phyloP scores from a whole-genome alignment of 1,140 invertebrate species.

The Drosophila micromelanica region DNA sequence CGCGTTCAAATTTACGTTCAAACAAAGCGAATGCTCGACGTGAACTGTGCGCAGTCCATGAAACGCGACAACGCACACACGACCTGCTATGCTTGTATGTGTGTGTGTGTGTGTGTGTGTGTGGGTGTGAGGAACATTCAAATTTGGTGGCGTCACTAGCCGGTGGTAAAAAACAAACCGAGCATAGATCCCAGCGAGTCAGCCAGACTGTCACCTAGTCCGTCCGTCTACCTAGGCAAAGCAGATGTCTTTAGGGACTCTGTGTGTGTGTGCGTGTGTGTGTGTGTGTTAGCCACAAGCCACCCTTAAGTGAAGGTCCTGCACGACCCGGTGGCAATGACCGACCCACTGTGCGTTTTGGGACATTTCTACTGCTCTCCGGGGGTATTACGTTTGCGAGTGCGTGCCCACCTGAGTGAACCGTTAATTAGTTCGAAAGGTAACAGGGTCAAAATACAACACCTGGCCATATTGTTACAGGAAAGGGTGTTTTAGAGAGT shows the following conservation, averaged over 20 bases:
- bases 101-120: slow-evolving; percentile 14
- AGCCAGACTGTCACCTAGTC: slow-evolving; percentile 42
- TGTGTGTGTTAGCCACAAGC: slow-evolving; percentile 40
- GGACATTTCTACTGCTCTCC: slow-evolving; percentile 17
- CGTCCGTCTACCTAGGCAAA: slow-evolving; percentile 26
- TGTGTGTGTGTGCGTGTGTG: background rate
- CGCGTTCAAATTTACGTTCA: slow-evolving; percentile 58
- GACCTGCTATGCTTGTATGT: background rate
- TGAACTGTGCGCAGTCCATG: slow-evolving; percentile 62
- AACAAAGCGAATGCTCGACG: slow-evolving; percentile 58
- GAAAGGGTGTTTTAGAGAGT: background rate
- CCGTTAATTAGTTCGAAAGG: slow-evolving; percentile 58
- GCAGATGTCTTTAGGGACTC: slow-evolving; percentile 18
- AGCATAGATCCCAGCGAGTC: slow-evolving; percentile 42
- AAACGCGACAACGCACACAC: slow-evolving; percentile 20
- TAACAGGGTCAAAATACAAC: slow-evolving; percentile 46
- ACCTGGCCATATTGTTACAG: slow-evolving; percentile 30
- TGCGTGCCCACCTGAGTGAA: slow-evolving; percentile 47
- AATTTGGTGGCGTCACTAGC: slow-evolving; percentile 71
- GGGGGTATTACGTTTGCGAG: slow-evolving; percentile 34
- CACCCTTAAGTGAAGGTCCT: slow-evolving; percentile 45
- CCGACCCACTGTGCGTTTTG: slow-evolving; percentile 32
- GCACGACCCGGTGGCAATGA: slow-evolving; percentile 41
- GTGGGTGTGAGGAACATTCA: slow-evolving; percentile 48
- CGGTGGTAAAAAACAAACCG: slow-evolving; percentile 56